phyloP scores from a whole-genome alignment of 1,140 invertebrate species.

The Drosophila kurseongensis region DNA sequence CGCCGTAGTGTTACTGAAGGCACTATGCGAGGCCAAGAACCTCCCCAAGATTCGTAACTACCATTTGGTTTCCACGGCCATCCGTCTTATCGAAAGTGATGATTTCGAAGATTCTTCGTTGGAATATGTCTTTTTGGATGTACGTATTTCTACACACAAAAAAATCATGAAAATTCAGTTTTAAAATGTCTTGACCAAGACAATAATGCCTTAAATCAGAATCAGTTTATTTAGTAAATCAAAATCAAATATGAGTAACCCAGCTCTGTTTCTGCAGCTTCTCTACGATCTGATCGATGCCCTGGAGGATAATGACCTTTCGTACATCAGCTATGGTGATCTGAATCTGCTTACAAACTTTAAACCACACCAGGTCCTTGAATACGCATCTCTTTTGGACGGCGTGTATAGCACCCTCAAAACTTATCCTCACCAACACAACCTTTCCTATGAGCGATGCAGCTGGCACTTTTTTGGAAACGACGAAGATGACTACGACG shows the following conservation, averaged over 20 bases:
- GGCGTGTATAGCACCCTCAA: conserved; percentile 8
- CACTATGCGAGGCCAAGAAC: conserved; percentile 32
- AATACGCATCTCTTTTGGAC: conserved; percentile 1
- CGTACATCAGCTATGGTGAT: conserved; percentile 13
- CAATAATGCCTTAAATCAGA: too few species aligned
- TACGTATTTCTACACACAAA: conserved; percentile 14
- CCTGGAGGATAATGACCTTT: background rate
- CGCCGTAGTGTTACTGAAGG: conserved; percentile 48
- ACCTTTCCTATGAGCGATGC: conserved; percentile 16
- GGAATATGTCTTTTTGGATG: conserved; percentile 12
- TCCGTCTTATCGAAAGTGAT: conserved; percentile 4
- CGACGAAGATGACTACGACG: background rate
- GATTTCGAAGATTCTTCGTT: conserved; percentile 16
- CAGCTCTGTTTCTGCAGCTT: conserved; percentile 29
- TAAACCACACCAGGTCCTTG: background rate
- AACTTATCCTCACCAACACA: conserved; percentile 8
- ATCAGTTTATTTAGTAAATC: background rate
- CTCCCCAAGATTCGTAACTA: conserved; percentile 44
- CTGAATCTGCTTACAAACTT: conserved; percentile 46
- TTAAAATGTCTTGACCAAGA: too few species aligned
- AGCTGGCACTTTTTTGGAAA: conserved; percentile 33
- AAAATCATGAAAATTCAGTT: background rate
- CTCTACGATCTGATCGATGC: conserved; percentile 36
- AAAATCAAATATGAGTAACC: background rate
- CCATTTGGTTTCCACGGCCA: conserved; percentile 45